Percentiles rank a stretch among this genome's conserved stretches.
phyloP scores from a whole-genome alignment of 2,797 vertebrate genomes.

The Argentina silus region DNA sequence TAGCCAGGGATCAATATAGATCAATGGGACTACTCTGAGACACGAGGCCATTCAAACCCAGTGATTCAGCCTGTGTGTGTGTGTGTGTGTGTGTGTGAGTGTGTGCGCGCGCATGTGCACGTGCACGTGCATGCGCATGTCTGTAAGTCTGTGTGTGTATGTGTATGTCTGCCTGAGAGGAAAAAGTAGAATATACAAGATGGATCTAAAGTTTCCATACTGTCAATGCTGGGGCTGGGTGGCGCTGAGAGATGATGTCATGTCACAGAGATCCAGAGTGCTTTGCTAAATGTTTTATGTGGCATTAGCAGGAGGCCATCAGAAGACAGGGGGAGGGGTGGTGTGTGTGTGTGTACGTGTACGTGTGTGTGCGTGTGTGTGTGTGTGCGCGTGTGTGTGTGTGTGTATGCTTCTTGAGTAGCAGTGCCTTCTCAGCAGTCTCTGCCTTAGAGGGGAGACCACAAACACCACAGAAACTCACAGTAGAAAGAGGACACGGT shows the following conservation, averaged over 20 bases:
- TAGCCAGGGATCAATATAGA: constrained; percentile 61
- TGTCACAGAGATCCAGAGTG: constrained; percentile 74
- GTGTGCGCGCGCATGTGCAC: constrained; percentile 29
- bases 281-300: constrained; percentile 80
- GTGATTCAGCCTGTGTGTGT: constrained; percentile 40
- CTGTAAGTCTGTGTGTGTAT: constrained; percentile 18
- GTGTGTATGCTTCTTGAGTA: constrained; percentile 30
- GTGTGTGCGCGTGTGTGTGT: constrained; percentile 25
- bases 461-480: constrained; percentile 27
- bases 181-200: neutral
- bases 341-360: constrained; percentile 23
- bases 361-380: constrained; percentile 22
- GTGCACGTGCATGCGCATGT: neutral
- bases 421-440: constrained; percentile 57
- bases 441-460: constrained; percentile 47
- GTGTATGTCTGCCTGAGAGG: constrained; percentile 5
- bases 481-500: neutral
- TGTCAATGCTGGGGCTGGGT: constrained; percentile 59
- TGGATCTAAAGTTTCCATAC: constrained; percentile 52
- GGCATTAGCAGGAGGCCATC: constrained; percentile 75
- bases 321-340: constrained; percentile 65
- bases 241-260: constrained; percentile 73
- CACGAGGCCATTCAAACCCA: constrained; percentile 42
- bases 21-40: constrained; percentile 57
- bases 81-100: constrained; percentile 12